Evolutionary conservation across 2,888 invertebrate species (phyloP).

Genomic region (Capitulum mitella): DNA sequence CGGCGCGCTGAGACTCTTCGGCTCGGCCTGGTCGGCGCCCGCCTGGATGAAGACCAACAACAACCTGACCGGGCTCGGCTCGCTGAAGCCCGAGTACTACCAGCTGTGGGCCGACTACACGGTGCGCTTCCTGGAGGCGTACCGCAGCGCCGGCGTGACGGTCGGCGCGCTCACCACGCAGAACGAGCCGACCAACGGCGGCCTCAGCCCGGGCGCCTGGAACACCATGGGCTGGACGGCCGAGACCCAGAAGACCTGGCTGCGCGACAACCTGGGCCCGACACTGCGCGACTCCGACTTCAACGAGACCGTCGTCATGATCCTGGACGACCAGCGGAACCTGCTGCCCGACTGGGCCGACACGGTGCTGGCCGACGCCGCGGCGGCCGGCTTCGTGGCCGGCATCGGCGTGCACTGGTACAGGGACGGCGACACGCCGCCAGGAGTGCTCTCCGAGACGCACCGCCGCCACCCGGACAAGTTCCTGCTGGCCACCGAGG

Average conservation of each 20-base stretch:
- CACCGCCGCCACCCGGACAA: constrained; percentile 47
- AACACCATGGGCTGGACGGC: constrained; percentile 72
- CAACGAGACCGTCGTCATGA: constrained; percentile 59
- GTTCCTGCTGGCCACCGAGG: constrained; percentile 52
- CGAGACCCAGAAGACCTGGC: constrained; percentile 57
- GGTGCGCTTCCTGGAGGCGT: constrained; percentile 42
- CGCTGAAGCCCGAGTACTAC: constrained; percentile 52
- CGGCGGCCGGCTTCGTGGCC: constrained; percentile 42
- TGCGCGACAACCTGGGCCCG: constrained; percentile 66
- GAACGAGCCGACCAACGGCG: constrained; percentile 72
- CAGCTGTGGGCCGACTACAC: constrained; percentile 75
- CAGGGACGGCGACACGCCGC: constrained; percentile 40
- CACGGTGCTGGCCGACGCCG: constrained; percentile 39
- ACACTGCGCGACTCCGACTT: constrained; percentile 52
- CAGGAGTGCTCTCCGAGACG: constrained; percentile 42
- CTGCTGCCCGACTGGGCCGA: constrained; percentile 59
- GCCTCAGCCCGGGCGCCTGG: constrained; percentile 52
- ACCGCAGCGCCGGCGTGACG: constrained; percentile 36
- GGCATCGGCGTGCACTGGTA: constrained; percentile 55
- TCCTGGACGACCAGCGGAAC: constrained; percentile 60
- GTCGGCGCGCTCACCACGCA: constrained; percentile 78
- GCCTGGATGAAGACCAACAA: constrained; percentile 52
- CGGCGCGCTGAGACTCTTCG: constrained; percentile 46
- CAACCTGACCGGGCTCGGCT: constrained; percentile 47
- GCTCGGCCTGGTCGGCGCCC: constrained; percentile 52